phyloP scores from a whole-genome alignment of 92 coral and sea anemone species.

The Zoanthus sociatus region DNA sequence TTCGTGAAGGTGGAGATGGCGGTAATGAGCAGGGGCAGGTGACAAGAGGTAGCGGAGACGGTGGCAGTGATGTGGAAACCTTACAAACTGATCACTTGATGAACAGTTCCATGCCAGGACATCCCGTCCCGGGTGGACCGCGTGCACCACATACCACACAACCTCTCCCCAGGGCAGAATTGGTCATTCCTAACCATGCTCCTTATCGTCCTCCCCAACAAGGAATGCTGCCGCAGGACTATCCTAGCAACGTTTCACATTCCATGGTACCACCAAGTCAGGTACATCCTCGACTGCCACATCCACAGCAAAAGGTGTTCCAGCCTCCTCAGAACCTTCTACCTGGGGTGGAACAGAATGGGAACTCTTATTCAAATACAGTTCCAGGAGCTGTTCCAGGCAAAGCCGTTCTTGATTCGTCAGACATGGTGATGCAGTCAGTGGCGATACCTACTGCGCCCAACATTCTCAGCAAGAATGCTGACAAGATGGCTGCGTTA shows the following conservation, averaged over 20 bases:
- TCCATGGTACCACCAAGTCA: constrained; percentile 32
- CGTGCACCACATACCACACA: constrained; percentile 25
- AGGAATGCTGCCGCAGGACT: constrained; percentile 33
- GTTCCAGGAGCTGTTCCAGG: constrained; percentile 16
- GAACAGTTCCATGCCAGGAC: constrained; percentile 43
- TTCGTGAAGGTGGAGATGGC: constrained; percentile 82
- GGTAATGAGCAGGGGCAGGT: constrained; percentile 73
- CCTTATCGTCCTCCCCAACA: constrained; percentile 25
- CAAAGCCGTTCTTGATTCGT: constrained; percentile 25
- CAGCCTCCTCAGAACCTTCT: constrained; percentile 44
- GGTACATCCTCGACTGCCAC: background rate
- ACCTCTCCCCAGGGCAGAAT: constrained; percentile 18
- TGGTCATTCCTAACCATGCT: constrained; percentile 1
- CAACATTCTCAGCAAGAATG: constrained; percentile 72
- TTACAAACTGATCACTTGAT: constrained; percentile 59
- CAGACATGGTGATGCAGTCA: constrained; percentile 23
- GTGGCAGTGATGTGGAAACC: constrained; percentile 68
- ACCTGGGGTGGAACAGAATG: constrained; percentile 43
- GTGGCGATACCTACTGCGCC: constrained; percentile 27
- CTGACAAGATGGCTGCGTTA: constrained; percentile 72
- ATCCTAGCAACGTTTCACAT: constrained; percentile 12
- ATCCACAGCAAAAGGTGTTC: constrained; percentile 23
- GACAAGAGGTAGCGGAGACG: constrained; percentile 78
- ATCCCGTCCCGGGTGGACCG: constrained; percentile 15
- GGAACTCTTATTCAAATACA: constrained; percentile 12